Evolutionary conservation across 2,797 vertebrate genomes (phyloP), one percentile per base, ranked within the genome.

Genomic region (Cynodonichthys magdalenae): DNA sequence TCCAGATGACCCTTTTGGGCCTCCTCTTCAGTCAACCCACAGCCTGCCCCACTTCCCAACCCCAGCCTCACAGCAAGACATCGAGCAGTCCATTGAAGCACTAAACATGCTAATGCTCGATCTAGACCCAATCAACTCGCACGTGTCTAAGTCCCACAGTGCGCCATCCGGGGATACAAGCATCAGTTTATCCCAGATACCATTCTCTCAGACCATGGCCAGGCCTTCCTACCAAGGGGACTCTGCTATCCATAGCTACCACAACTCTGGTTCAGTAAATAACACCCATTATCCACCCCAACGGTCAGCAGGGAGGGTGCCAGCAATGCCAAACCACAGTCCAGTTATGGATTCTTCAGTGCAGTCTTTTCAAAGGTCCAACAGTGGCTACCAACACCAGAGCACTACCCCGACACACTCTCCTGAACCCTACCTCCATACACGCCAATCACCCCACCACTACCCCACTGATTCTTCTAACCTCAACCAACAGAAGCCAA

Each of bases 31-130:
- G 68, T 89, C 92, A 0, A 90, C 94, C 0, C 89, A 95, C 14
- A 94, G 94, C 84, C 88, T 97, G 75, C 95, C 96, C 0, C 95
- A 95, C 48, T 97, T 96, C 66, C 95, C 95, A 0, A 84, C 91
- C 4, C 86, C 93, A 0, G 95, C 95, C 44, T 97, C 96, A 0
- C 96, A 94, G 66, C 91, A 89, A 60, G 97, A 99, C 87, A 97
- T 99, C 0, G 96, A 98, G 84, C 96, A 96, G 76, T 98, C 97
- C 59, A 98, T 99, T 0, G 97, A 99, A 80, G 92, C 96, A 0
- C 94, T 99, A 10, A 96, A 98, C 48, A 96, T 97, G 94, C 94
- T 99, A 9, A 99, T 99, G 96, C 91, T 97, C 11, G 97, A 98
- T 79, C 89, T 99, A 0, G 95, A 96, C 19, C 92, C 94, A 0